Percentiles rank a stretch among this genome's conserved stretches.
Evolutionary conservation across 2,797 vertebrate species (phyloP).

Genomic region (Acrocephalus scirpaceus): DNA sequence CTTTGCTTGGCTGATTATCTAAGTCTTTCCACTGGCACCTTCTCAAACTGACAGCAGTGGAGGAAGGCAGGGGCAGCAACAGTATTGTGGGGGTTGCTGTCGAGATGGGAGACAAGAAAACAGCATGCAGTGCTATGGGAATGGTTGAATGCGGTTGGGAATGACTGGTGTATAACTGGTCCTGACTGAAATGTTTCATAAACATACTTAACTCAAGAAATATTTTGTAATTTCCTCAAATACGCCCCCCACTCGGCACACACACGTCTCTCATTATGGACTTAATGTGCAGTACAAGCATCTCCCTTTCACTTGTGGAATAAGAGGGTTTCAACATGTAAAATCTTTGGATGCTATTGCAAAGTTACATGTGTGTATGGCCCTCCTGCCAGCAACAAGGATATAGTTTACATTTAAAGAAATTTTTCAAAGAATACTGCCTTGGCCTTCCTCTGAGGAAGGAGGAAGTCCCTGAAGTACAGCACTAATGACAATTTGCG

Average conservation of each 20-base stretch:
- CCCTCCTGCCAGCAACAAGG: neutral
- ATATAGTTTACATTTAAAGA: neutral
- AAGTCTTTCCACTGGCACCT: constrained; percentile 29
- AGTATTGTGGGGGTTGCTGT: neutral
- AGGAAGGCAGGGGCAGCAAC: neutral
- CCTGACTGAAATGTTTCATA: constrained; percentile 3
- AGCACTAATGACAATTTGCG: neutral
- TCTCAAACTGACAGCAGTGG: constrained; percentile 1
- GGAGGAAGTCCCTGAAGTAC: neutral
- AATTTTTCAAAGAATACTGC: neutral
- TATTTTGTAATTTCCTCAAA: constrained; percentile 28
- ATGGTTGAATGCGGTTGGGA: neutral
- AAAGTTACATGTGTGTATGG: neutral
- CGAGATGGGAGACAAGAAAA: neutral
- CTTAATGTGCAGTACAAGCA: neutral
- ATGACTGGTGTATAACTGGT: neutral
- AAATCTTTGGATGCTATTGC: neutral
- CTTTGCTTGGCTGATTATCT: constrained; percentile 46
- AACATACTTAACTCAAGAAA: constrained; percentile 29
- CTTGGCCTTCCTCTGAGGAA: neutral
- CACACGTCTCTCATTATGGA: neutral
- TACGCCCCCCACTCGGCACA: neutral
- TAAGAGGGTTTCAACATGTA: neutral
- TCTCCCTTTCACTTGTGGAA: neutral
- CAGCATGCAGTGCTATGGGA: neutral